phyloP scores from a whole-genome alignment of 2,113 vertebrate species.

The Myiopsitta monachus region DNA sequence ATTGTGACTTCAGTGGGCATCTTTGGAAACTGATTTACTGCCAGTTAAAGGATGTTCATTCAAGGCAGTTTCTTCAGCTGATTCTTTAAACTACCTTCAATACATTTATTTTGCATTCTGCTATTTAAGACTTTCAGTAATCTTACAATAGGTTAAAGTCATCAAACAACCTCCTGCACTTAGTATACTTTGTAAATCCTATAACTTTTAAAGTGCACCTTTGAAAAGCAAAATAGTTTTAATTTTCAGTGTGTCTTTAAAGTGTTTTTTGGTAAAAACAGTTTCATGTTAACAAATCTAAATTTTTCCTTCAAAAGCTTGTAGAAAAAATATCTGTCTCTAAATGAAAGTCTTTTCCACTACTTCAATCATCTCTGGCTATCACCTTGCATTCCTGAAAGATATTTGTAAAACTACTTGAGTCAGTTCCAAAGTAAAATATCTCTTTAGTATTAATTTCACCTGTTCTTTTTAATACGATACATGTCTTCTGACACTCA shows the following conservation, averaged over 20 bases:
- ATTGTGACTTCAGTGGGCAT: neutral
- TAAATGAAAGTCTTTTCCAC: neutral
- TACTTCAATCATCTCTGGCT: neutral
- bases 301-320: neutral
- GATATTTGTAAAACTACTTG: neutral
- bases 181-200: neutral
- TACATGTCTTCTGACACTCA: neutral
- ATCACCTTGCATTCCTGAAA: neutral
- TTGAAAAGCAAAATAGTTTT: neutral
- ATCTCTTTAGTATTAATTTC: neutral
- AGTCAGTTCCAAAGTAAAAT: neutral
- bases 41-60: neutral
- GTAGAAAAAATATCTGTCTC: neutral
- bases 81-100: neutral
- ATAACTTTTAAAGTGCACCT: neutral
- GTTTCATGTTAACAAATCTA: neutral
- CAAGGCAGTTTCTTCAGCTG: neutral
- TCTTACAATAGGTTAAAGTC: neutral
- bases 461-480: neutral
- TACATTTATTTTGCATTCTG: neutral
- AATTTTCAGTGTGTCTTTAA: neutral
- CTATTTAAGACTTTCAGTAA: neutral
- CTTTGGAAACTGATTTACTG: neutral
- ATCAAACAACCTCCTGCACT: neutral
- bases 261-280: neutral